These are phyloP conservation scores for Pocillopora grandis DNA, from an alignment of 92 coral and sea anemone species.

Conservation along the genomic window DNA sequence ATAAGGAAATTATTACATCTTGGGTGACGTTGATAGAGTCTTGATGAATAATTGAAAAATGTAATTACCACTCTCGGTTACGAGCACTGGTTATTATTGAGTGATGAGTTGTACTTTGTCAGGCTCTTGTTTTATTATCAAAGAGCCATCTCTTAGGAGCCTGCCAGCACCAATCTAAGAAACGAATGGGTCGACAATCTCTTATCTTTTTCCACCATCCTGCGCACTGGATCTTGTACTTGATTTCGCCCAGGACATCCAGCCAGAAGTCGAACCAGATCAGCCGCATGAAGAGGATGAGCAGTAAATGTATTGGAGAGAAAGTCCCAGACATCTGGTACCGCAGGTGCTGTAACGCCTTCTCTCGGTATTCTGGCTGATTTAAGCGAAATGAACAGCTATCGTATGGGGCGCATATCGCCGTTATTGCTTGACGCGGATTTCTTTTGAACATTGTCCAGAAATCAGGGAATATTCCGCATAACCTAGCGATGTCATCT, in stretches of 20 bases:
- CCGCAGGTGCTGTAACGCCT: conserved; percentile 47
- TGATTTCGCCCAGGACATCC: conserved; percentile 47
- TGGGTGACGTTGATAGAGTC: too few species aligned
- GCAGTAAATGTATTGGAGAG: conserved; percentile 44
- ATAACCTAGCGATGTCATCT: conserved; percentile 52
- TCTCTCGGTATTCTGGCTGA: conserved; percentile 25
- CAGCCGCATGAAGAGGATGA: conserved; percentile 64
- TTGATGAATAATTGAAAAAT: too few species aligned
- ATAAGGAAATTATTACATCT: too few species aligned
- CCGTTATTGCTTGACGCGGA: conserved; percentile 62
- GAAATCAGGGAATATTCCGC: conserved; percentile 47
- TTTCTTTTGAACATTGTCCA: conserved; percentile 48
- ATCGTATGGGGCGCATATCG: conserved; percentile 57
- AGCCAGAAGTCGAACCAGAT: conserved; percentile 86
- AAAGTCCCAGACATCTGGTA: conserved; percentile 50
- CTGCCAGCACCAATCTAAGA: conserved; percentile 76
- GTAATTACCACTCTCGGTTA: too few species aligned
- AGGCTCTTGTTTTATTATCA: conserved; percentile 67
- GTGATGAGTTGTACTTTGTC: not conserved
- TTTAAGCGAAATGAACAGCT: conserved; percentile 52
- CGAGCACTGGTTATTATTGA: too few species aligned
- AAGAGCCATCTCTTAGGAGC: conserved; percentile 78
- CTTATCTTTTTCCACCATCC: conserved; percentile 62
- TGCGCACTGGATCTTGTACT: conserved; percentile 65
- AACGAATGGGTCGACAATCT: conserved; percentile 39